A percentile compares a stretch with the other conserved stretches of the same genome.
Evolutionary conservation across 2,888 invertebrate genomes (phyloP).

Genomic region (Oxyscelio sp.): DNA sequence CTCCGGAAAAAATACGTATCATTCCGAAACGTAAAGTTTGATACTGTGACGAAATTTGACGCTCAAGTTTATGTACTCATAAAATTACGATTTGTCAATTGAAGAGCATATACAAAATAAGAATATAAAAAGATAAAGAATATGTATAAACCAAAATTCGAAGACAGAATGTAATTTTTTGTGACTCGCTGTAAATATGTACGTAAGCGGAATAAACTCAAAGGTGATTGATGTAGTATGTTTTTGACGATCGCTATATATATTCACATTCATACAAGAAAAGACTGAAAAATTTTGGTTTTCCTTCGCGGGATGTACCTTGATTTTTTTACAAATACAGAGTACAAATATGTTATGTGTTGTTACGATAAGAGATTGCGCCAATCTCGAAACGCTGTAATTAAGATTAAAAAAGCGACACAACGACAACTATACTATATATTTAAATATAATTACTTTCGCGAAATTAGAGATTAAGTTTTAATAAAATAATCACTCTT

Average conservation of each 20-base stretch:
- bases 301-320: conserved; percentile 66
- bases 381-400: conserved; percentile 45
- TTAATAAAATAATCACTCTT: conserved; percentile 53
- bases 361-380: conserved; percentile 63
- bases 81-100: conserved; percentile 43
- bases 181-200: conserved; percentile 66
- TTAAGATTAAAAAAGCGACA: conserved; percentile 9
- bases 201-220: conserved; percentile 47
- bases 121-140: too few relatives aligned
- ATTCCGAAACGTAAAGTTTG: conserved; percentile 38
- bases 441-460: conserved; percentile 32
- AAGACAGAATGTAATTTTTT: conserved; percentile 56
- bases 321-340: conserved; percentile 67
- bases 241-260: conserved; percentile 44
- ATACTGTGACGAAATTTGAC: conserved; percentile 40
- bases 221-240: conserved; percentile 27
- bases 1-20: conserved; percentile 19
- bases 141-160: not conserved
- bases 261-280: conserved; percentile 63
- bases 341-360: conserved; percentile 73
- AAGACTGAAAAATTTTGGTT: conserved; percentile 73
- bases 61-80: conserved; percentile 20
- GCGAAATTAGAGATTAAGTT: conserved; percentile 22
- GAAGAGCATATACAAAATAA: too few relatives aligned
- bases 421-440: conserved; percentile 32